phyloP scores from a whole-genome alignment of 2,888 invertebrate genomes.

The Chloroclysta siterata region DNA sequence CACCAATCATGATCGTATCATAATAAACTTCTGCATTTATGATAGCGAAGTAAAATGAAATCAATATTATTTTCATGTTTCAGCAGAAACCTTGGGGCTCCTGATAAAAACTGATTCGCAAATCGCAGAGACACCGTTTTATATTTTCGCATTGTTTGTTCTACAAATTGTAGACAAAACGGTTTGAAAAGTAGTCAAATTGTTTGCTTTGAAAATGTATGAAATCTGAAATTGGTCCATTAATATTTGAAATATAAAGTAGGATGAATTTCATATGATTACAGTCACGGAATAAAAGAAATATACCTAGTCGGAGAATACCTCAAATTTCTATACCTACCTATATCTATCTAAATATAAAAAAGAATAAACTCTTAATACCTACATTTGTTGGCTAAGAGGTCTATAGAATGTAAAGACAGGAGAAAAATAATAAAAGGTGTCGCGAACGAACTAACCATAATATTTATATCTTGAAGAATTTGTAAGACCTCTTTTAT shows the following conservation, averaged over 20 bases:
- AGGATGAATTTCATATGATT: neutral
- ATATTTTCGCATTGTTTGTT: conserved; percentile 39
- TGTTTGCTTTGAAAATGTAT: conserved; percentile 12
- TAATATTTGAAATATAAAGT: neutral
- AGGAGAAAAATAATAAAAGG: no score
- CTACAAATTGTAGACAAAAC: conserved; percentile 37
- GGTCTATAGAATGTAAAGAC: no score
- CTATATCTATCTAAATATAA: no score
- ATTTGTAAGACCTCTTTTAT: no score
- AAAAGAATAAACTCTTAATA: no score
- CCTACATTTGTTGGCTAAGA: no score
- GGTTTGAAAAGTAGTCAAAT: conserved; percentile 14
- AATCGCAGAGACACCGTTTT: conserved; percentile 20
- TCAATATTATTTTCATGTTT: conserved; percentile 37
- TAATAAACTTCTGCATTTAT: conserved; percentile 46
- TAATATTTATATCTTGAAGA: no score
- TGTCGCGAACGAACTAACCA: no score
- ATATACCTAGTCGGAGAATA: no score
- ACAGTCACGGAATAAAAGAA: neutral
- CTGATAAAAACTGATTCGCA: conserved; percentile 20
- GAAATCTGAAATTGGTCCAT: conserved; percentile 9
- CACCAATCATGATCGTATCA: conserved; percentile 54
- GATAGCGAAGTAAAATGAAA: conserved; percentile 37
- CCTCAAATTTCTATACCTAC: no score
- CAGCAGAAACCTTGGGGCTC: conserved; percentile 7